A percentile compares a stretch with the other conserved stretches of the same genome.
Evolutionary conservation across 2,797 vertebrate genomes (phyloP).

Genomic region (Danio tinwini): DNA sequence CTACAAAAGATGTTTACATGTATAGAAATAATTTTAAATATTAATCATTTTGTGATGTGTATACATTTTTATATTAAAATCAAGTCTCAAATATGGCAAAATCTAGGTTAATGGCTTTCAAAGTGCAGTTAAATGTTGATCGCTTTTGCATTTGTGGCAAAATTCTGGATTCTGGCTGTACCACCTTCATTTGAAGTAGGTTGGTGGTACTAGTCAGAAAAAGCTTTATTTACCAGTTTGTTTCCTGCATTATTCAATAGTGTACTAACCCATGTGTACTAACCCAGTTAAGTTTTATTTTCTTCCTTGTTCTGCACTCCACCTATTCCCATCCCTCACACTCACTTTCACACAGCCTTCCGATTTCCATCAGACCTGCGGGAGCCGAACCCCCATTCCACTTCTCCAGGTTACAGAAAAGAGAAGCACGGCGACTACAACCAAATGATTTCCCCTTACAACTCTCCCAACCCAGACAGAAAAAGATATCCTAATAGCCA

Average conservation of each 20-base stretch:
- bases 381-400: constrained; percentile 56
- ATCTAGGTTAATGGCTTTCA: neutral
- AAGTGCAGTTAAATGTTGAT: neutral
- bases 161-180: neutral
- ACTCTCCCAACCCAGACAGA: constrained; percentile 49
- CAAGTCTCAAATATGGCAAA: too few relatives aligned
- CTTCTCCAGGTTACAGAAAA: constrained; percentile 47
- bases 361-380: constrained; percentile 60
- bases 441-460: constrained; percentile 65
- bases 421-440: constrained; percentile 24
- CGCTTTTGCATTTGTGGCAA: neutral
- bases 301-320: constrained; percentile 55
- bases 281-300: constrained; percentile 47
- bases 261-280: constrained; percentile 65
- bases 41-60: too few relatives aligned
- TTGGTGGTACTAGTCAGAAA: neutral
- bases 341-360: constrained; percentile 61
- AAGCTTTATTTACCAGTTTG: constrained; percentile 16
- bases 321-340: constrained; percentile 51
- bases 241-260: constrained; percentile 8
- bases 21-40: too few relatives aligned
- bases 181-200: neutral
- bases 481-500: constrained; percentile 27
- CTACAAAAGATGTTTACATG: too few relatives aligned
- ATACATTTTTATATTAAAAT: too few relatives aligned